Conservation (phyloP, 92 coral and sea anemone genomes). For the Paramuricea clavata region DNA sequence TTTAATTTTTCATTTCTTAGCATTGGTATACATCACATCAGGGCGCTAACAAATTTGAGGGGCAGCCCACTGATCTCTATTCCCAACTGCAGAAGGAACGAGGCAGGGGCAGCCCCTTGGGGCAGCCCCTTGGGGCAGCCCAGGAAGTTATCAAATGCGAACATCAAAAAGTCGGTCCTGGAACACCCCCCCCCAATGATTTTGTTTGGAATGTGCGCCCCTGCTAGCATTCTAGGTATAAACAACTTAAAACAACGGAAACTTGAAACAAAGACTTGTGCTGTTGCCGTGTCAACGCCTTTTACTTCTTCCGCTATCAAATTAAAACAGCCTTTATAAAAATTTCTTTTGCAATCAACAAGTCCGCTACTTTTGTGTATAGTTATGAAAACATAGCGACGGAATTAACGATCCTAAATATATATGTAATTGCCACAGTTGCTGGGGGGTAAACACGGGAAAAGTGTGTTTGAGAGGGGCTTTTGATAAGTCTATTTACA, state of each 20-base stretch:
- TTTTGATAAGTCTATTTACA: background rate
- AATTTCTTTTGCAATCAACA: background rate
- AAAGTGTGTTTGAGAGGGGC: background rate
- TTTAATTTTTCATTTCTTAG: no score
- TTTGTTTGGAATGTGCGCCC: no score
- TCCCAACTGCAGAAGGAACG: no score
- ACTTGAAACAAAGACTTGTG: background rate
- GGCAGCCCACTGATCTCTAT: no score
- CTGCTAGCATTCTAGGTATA: background rate
- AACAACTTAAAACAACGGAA: slow-evolving; percentile 1
- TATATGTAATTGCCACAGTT: background rate
- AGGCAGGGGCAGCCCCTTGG: no score
- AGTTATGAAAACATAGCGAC: background rate
- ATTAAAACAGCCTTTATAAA: background rate
- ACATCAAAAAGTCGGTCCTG: no score
- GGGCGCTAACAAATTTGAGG: no score
- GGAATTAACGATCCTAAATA: background rate
- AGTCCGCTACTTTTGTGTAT: background rate
- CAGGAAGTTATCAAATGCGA: no score
- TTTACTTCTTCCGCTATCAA: background rate
- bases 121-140: no score
- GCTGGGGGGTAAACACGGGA: background rate
- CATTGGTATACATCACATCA: no score
- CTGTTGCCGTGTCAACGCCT: background rate
- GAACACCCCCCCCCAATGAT: no score